Base-by-base conservation (phyloP, 2,888 invertebrate species). In the Phaonia tiefii region DNA sequence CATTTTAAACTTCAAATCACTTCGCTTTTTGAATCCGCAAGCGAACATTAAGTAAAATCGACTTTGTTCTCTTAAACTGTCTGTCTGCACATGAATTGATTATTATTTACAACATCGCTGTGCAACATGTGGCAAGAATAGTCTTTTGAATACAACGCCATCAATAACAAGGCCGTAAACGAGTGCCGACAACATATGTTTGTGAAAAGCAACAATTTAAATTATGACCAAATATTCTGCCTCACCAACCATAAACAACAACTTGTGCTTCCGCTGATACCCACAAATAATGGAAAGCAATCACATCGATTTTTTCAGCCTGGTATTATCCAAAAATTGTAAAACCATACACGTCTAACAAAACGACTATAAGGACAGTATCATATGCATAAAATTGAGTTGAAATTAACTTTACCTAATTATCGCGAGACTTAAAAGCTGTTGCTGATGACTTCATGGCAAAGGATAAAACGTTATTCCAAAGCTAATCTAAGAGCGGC, bases 111-210 rank as follows among this genome's bases (percentile, higher is more conserved):
- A 17, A 25, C 4, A 25, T 1, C 54, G 5, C 54, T 17, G 10
- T 60, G 66, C 74, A 67, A 63, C 80, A 80, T 77, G 60, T 80
- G 80, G 3, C 54, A 22, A 10, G 42, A 71, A 75, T 75, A 70
- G 37, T 66, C 77, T 51, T 49, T 67, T 44, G 51, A 80, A 77
- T 74, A 66, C 66, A 74, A 76, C 44, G 8, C 66, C 74, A 77
- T 81, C 44, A 77, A 81, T 81, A 75, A 81, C 25, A 66, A 26
- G 49, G n/a, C n/a, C 31, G 20, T 17, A 26, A 46, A 58, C 5
- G 11, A 22, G 8, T 22, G 25, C 2, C 13, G 1, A 42, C 77
- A 79, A 54, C 83, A 83, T 77, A 67, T 82, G 80, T 63, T 81
- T 46, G 20, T 76, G 76, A 79, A 75, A 66, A 65, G 60, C 66